Percentiles rank a stretch among this genome's conserved stretches.
Evolutionary conservation across 1,140 invertebrate genomes (phyloP).

Genomic region (Mizuhopecten yessoensis): DNA sequence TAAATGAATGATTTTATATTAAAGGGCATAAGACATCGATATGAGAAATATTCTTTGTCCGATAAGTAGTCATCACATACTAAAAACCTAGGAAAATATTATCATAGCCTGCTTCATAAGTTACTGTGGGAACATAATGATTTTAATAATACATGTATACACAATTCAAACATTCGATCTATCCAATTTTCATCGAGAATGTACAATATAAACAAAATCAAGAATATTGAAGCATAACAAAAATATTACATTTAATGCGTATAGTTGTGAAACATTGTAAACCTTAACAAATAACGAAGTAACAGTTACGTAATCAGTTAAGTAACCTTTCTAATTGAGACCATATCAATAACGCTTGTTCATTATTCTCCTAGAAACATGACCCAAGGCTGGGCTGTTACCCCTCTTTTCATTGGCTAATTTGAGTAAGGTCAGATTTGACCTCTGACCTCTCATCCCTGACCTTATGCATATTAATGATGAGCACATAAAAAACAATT

Average conservation of each 20-base stretch:
- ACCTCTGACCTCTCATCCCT: not conserved
- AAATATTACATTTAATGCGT: not conserved
- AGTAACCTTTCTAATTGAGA: no score
- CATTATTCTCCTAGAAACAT: not conserved
- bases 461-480: not conserved
- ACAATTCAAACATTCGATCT: no score
- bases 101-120: no score
- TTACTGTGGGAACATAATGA: not conserved
- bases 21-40: not conserved
- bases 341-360: not conserved
- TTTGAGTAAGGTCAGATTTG: not conserved
- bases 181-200: no score
- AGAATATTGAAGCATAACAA: no score
- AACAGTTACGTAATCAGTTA: no score
- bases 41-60: not conserved
- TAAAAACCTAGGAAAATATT: no score
- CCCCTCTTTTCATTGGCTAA: not conserved
- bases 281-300: no score
- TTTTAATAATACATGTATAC: not conserved
- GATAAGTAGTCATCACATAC: not conserved
- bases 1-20: not conserved
- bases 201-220: no score
- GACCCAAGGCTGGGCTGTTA: not conserved
- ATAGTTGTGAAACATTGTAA: no score
- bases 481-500: not conserved